Percentiles rank a stretch among this genome's conserved stretches.
These are phyloP conservation scores for Eulemur coronatus DNA, from an alignment of 2,797 vertebrate species.

Conservation along the genomic window DNA sequence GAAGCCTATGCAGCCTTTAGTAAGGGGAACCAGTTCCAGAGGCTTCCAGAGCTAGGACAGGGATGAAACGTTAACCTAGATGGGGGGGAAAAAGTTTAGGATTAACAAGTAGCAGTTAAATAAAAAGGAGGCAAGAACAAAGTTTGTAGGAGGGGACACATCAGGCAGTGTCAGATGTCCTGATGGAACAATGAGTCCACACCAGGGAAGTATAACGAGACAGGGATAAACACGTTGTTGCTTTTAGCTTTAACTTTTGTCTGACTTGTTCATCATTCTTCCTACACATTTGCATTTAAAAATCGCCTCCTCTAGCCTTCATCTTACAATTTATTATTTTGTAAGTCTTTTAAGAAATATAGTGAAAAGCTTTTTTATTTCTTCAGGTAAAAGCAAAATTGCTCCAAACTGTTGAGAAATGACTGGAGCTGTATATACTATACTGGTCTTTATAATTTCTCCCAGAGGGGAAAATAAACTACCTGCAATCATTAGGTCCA, in stretches of 20 bases:
- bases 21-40: neutral
- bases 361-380: neutral
- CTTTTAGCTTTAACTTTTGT: neutral
- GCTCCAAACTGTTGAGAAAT: neutral
- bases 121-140: neutral
- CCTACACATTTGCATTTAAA: neutral
- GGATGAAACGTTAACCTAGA: neutral
- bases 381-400: slow-evolving; percentile 11
- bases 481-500: neutral
- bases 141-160: neutral
- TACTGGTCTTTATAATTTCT: slow-evolving; percentile 15
- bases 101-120: neutral
- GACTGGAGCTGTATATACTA: neutral
- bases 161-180: neutral
- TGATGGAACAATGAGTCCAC: neutral
- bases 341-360: neutral
- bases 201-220: neutral
- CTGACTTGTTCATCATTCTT: neutral
- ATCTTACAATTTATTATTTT: neutral
- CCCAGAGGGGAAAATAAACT: slow-evolving; percentile 3
- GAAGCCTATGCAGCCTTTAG: neutral
- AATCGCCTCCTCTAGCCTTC: neutral
- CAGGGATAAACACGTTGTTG: neutral
- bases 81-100: neutral
- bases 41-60: neutral